Base-by-base conservation (phyloP, 1,140 invertebrate genomes). In the Papilio dardanus region DNA sequence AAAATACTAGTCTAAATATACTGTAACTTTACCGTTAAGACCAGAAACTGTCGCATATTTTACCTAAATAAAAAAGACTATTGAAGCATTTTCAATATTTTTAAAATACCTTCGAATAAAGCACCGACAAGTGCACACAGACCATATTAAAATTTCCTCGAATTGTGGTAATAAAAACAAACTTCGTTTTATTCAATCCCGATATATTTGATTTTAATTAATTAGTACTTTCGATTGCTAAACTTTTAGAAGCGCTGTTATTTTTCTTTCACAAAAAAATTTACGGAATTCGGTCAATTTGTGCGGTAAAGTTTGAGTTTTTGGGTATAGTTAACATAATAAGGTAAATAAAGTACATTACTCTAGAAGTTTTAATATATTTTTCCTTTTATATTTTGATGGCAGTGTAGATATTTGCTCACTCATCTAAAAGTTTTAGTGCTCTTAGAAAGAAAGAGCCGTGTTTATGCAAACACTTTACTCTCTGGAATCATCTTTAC, bases 401-500 rank as follows among this genome's bases (percentile, higher is more conserved):
- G 19, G 10, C 24, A 58, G 21, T 28, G 8, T 28, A 24, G 24
- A 58, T 58, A 58, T 58, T 58, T 58, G 54, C 24, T 58, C 21
- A 28, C 54, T 28, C 8, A 58, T 28, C 10, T 58, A 58, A 58
- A 58, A 58, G 2, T 58, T 28, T 58, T 58, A 28, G 54, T 58
- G 24, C 24, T n/a, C 10, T 28, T 28, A 24, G 21, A 12, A 58
- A 28, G 21, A 58, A 28, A 14, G 21, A 24, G 7, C 21, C 21
- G 8, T 12, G 54, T 58, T 24, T 58, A 58, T 58, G 54, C 24
- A 58, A 58, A 58, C 54, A 58, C 21, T 58, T 58, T 24, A 28
- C 28, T 14, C 24, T 4, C 54, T 58, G 8, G 54, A 58, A 58
- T 14, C 12, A 12, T 58, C 24, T 58, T 12, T 14, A 58, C 5